Percentiles rank a stretch among this genome's conserved stretches.
These are phyloP conservation scores for Pelvicachromis taeniatus DNA, from an alignment of 2,113 vertebrate species.

Conservation along the genomic window DNA sequence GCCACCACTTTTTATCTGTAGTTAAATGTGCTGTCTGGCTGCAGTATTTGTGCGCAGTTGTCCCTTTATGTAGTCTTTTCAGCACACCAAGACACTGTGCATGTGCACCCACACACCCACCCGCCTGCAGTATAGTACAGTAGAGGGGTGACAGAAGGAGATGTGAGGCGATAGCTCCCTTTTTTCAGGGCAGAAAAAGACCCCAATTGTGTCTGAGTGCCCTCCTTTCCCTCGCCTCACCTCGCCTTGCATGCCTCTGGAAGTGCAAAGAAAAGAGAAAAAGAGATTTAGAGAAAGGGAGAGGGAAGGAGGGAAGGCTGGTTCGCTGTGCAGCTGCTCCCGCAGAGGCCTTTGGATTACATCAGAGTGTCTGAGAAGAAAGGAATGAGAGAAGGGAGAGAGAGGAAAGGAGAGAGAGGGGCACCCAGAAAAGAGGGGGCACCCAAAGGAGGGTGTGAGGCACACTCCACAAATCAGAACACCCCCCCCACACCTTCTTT, in stretches of 20 bases:
- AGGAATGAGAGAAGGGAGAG: constrained; percentile 63
- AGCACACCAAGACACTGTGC: constrained; percentile 26
- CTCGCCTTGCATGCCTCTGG: constrained; percentile 75
- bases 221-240: constrained; percentile 78
- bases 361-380: constrained; percentile 81
- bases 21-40: constrained; percentile 13
- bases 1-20: neutral
- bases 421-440: constrained; percentile 45
- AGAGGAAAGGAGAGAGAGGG: constrained; percentile 38
- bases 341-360: constrained; percentile 85
- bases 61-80: constrained; percentile 32
- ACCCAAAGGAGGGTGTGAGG: constrained; percentile 59
- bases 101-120: constrained; percentile 57
- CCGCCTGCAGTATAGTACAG: constrained; percentile 69
- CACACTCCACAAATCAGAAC: constrained; percentile 81
- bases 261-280: constrained; percentile 68
- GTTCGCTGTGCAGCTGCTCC: constrained; percentile 92
- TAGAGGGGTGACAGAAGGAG: constrained; percentile 75
- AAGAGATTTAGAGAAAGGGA: constrained; percentile 70
- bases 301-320: constrained; percentile 68
- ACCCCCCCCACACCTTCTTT: neutral
- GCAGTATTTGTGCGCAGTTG: constrained; percentile 31
- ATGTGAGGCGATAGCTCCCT: constrained; percentile 84
- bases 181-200: constrained; percentile 85
- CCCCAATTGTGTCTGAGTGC: constrained; percentile 80